Evolutionary conservation across 1,140 invertebrate genomes (phyloP), one percentile per base, ranked within the genome.

Genomic region (Cyclina sinensis): DNA sequence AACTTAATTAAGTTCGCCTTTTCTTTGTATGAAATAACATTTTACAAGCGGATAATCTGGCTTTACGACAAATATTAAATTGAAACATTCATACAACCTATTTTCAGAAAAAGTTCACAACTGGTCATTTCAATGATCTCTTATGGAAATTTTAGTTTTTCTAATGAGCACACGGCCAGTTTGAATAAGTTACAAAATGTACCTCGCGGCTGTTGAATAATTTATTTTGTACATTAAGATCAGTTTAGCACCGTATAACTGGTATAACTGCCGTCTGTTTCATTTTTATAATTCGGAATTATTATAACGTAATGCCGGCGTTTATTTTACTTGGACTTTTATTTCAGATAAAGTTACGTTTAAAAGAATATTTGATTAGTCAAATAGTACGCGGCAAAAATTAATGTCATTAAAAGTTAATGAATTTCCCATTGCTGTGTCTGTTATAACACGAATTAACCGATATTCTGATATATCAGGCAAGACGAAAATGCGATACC

Each of bases 321-420:
- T 43, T 43, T 14, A 43, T 7, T 43, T 62, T 62, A 7, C n/a
- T 62, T 62, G 7, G 57, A 24, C 24, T 62, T 27, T 62, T 62
- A 62, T 27, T 62, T 62, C 57, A 62, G 57, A 62, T 62, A 62
- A 62, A 27, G 57, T 62, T 27, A 27, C 5, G 18, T 54, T 62
- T 27, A 62, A 62, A 62, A 24, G 57, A 62, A 24, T 62, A 62
- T 18, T 62, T 62, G 24, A 62, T 62, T 24, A 27, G 57, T 24
- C n/a, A 0, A 27, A 27, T 27, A 62, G n/a, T 68, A 74, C 82
- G 82, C 68, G 82, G 30, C 65, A 46, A 27, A 54, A 84, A 48
- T 48, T 24, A 43, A 35, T 48, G 73, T 84, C 82, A 84, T 84
- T 84, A 84, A 84, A 73, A 54, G 54, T n/a, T 73, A 30, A 84